Percentiles rank a stretch among this genome's conserved stretches.
Conservation (phyloP, 2,113 vertebrate species). For the Cinclus cinclus region DNA sequence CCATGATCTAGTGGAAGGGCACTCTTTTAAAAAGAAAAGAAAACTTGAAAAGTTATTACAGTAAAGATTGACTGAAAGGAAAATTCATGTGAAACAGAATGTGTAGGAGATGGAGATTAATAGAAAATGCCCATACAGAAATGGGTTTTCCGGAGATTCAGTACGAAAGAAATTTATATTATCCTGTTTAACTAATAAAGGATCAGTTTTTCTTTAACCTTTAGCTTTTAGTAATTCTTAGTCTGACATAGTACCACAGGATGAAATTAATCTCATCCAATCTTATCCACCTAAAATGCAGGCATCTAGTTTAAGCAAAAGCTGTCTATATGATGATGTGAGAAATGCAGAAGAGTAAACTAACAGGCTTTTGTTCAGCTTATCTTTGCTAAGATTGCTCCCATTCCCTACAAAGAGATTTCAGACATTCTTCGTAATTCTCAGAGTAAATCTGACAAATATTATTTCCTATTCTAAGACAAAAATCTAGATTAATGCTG, state of each 20-base stretch:
- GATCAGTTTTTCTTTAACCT: neutral
- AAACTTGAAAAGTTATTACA: neutral
- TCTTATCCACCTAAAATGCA: neutral
- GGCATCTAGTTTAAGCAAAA: neutral
- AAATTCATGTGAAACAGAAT: neutral
- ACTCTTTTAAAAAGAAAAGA: neutral
- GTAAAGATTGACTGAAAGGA: neutral
- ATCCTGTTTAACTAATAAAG: neutral
- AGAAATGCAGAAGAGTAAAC: neutral
- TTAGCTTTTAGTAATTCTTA: neutral
- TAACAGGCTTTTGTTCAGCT: neutral
- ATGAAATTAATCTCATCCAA: neutral
- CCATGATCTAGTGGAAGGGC: neutral
- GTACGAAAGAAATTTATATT: neutral
- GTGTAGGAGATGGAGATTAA: neutral
- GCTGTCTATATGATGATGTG: neutral
- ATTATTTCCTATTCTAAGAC: neutral
- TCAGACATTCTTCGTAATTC: neutral
- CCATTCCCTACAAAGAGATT: neutral
- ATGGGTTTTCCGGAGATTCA: neutral
- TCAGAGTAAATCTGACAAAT: neutral
- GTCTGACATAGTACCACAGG: neutral
- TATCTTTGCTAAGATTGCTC: neutral
- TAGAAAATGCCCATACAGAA: neutral
- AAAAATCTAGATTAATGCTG: neutral